These are phyloP conservation scores for Trilocha varians DNA, from an alignment of 2,888 invertebrate species.

Conservation along the genomic window DNA sequence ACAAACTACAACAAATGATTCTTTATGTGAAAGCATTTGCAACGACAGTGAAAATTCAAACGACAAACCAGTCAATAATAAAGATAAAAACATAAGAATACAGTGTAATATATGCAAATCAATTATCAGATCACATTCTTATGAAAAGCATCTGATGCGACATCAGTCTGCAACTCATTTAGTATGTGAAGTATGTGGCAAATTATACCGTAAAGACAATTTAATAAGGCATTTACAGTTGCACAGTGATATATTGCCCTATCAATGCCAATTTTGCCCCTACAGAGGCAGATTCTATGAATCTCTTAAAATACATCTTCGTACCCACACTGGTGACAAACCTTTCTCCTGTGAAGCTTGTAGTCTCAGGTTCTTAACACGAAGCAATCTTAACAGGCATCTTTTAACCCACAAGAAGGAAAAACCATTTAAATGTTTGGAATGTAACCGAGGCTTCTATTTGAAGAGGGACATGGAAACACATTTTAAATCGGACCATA, in stretches of 20 bases:
- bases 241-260: slow-evolving; percentile 38
- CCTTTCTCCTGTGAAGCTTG: slow-evolving; percentile 46
- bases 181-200: slow-evolving; percentile 46
- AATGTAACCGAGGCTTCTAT: slow-evolving; percentile 41
- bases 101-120: slow-evolving; percentile 25
- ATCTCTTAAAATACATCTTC: slow-evolving; percentile 41
- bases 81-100: slow-evolving; percentile 14
- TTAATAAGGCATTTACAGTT: slow-evolving; percentile 35
- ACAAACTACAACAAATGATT: slow-evolving; percentile 8
- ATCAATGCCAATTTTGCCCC: slow-evolving; percentile 38
- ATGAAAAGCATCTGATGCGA: slow-evolving; percentile 26
- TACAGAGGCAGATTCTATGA: slow-evolving; percentile 41
- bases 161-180: slow-evolving; percentile 32
- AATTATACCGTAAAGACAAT: slow-evolving; percentile 43
- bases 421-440: slow-evolving; percentile 36
- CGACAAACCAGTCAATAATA: slow-evolving; percentile 9
- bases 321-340: slow-evolving; percentile 42
- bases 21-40: slow-evolving; percentile 1
- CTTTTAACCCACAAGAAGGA: slow-evolving; percentile 41
- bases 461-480: slow-evolving; percentile 34
- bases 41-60: slow-evolving; percentile 2
- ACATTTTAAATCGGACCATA: slow-evolving; percentile 43
- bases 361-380: slow-evolving; percentile 34
- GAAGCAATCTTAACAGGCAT: slow-evolving; percentile 48
- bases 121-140: slow-evolving; percentile 26